Base-by-base conservation (phyloP, 2,888 invertebrate species). In the Geophilus truncorum region DNA sequence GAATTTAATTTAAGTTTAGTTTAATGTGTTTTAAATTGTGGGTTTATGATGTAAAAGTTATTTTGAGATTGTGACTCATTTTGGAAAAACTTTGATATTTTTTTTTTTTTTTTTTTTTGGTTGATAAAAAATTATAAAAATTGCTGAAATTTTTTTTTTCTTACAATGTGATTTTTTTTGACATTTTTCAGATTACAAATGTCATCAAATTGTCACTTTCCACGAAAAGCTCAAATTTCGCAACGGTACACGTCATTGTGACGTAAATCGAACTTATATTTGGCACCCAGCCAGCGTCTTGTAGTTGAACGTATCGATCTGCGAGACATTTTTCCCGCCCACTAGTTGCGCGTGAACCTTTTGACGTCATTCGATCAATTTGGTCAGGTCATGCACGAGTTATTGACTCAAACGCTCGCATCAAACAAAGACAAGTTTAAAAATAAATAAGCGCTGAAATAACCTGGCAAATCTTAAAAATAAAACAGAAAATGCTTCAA, bases 341-440 rank as follows among this genome's bases (percentile, higher is more conserved):
- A 70, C 70, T 70, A n/a, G 70, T 70, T 70, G 70, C 70, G n/a
- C 25, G 10, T 70, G 70, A 28, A 70, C 70, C 70, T 25, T 15
- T 25, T 70, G 70, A 70, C 70, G 70, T 70, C 70, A 28, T 7
- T 23, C 28, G 70, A 70, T 70, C 70, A 70, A 70, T 70, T 70
- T 70, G 23, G 70, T 70, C 70, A 70, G 70, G 70, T 70, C 70
- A 70, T 28, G 28, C 25, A 70, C 70, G n/a, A 70, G 70, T 70
- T 70, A 70, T 70, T 70, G 70, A 70, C 70, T 28, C 28, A 23
- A 18, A 57, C 5, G 3, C 6, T 3, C 28, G n/a, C 70, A 25
- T 70, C 70, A 70, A 28, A 70, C 70, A 70, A 70, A 25, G 28
- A 5, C 25, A 6, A 70, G 18, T 70, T 70, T 12, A 45, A 25